Percentiles rank a stretch among this genome's conserved stretches.
Evolutionary conservation across 2,113 vertebrate genomes (phyloP).

Genomic region (Gymnocephalus cernua): DNA sequence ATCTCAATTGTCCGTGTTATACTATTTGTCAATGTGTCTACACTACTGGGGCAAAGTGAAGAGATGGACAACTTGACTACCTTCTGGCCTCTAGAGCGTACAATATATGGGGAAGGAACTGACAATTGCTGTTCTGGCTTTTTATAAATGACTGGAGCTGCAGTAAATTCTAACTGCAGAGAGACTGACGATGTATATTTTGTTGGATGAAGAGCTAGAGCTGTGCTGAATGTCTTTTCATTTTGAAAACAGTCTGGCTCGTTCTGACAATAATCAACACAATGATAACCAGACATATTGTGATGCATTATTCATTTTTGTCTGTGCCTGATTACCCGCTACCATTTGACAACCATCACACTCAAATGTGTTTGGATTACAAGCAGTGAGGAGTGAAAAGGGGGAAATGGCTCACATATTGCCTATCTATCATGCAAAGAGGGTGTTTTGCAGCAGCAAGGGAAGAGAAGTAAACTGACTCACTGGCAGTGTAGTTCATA

Average conservation of each 20-base stretch:
- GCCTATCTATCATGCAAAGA: constrained; percentile 71
- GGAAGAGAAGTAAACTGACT: constrained; percentile 51
- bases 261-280: constrained; percentile 74
- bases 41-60: constrained; percentile 51
- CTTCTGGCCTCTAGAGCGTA: constrained; percentile 42
- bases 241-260: constrained; percentile 56
- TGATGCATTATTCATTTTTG: constrained; percentile 80
- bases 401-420: constrained; percentile 55
- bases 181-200: constrained; percentile 6
- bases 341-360: constrained; percentile 79
- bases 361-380: constrained; percentile 79
- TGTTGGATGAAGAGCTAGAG: constrained; percentile 1
- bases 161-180: not conserved
- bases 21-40: constrained; percentile 66
- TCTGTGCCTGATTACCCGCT: constrained; percentile 72
- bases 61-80: constrained; percentile 53
- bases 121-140: constrained; percentile 43
- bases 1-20: constrained; percentile 66
- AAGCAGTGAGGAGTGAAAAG: constrained; percentile 63
- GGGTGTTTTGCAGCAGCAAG: constrained; percentile 47
- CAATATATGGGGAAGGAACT: constrained; percentile 33
- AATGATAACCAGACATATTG: constrained; percentile 75
- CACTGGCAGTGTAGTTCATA: constrained; percentile 59
- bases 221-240: constrained; percentile 49
- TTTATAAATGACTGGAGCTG: constrained; percentile 34